Percentiles rank a stretch among this genome's conserved stretches.
phyloP scores from a whole-genome alignment of 2,797 vertebrate species.

The Pampus argenteus region DNA sequence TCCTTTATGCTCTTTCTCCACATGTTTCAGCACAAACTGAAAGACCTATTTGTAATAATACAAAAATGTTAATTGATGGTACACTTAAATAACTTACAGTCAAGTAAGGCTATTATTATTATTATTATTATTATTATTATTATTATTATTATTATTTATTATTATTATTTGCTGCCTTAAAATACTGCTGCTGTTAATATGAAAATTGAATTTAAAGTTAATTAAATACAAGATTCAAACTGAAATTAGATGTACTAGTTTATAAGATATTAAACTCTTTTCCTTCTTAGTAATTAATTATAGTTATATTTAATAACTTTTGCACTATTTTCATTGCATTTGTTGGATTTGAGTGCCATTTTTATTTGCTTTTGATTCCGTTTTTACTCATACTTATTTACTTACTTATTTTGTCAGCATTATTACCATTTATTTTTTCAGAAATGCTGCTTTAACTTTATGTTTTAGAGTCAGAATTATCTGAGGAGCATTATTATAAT shows the following conservation, averaged over 20 bases:
- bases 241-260: neutral
- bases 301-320: neutral
- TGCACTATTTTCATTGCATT: neutral
- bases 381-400: neutral
- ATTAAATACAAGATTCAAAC: neutral
- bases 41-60: neutral
- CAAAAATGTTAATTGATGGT: neutral
- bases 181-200: too few species aligned
- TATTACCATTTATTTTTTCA: neutral
- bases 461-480: neutral
- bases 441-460: neutral
- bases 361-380: neutral
- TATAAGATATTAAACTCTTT: neutral
- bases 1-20: neutral
- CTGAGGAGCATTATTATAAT: neutral
- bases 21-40: neutral
- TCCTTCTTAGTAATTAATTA: neutral
- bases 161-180: too few species aligned
- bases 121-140: neutral
- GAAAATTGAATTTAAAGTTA: too few species aligned
- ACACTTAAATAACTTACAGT: neutral
- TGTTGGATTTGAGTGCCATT: neutral
- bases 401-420: neutral
- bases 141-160: neutral
- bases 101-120: neutral